Evolutionary conservation across 64 coral and sea anemone genomes (phyloP), one percentile per base, ranked within the genome.

Genomic region (Orbicella faveolata): DNA sequence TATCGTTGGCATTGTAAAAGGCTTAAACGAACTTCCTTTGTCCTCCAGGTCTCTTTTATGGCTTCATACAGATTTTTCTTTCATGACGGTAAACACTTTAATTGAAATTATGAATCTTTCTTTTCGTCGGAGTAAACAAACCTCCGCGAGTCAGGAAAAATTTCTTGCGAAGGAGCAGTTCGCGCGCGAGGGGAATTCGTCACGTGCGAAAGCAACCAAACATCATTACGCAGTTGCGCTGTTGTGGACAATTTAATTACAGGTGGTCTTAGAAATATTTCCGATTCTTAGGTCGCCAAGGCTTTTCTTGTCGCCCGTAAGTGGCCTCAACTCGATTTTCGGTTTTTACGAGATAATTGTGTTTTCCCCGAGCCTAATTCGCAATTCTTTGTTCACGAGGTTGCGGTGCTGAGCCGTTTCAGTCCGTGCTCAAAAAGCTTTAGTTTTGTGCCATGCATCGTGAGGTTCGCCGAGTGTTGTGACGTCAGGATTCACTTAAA

Each of bases 1-100:
- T 36, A 23, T 52, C 82, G 82, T 72, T 72, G 41, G 66, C 65
- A 85, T 30, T 85, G 63, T 72, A 41, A 51, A 84, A 85, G 62
- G 61, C 39, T 52, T 66, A 72, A 85, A 73, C 68, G 63, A 73
- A 72, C 2, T 72, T 72, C 2, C 61, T 85, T 85, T 85, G 82
- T 85, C 82, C 20, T 21, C 37, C 18, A 20, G 82, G 63, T 70
- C 70, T 85, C 82, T 52, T 39, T 85, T 85, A 52, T 85, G 64
- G 65, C 82, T 85, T 85, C 21, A 85, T 52, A 72, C 63, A 85
- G 82, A 66, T 65, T 85, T 73, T 85, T 66, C n/a, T 72, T 85
- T 85, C 37, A 85, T 51, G 36, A 36, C 48, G 36, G 73, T 85
- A 85, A 72, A 70, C 35, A 34, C 65, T 85, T 85, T 72, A 85